Evolutionary conservation across 2,113 vertebrate genomes (phyloP).

Genomic region (Clarias batrachus): DNA sequence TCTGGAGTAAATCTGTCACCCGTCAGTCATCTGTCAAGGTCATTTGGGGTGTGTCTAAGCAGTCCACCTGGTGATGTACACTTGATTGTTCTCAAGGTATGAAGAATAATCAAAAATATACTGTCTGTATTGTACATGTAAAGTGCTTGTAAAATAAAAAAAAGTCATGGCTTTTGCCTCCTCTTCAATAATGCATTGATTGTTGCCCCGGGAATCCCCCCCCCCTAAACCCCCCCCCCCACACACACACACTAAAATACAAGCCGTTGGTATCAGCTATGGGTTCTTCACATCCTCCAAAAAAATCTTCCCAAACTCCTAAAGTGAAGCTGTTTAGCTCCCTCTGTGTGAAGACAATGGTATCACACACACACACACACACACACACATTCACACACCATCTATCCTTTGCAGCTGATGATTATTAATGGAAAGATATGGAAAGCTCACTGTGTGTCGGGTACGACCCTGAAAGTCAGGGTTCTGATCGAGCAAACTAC

Average conservation of each 20-base stretch:
- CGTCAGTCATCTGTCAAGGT: slow-evolving; percentile 22
- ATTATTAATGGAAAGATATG: background rate
- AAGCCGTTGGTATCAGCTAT: background rate
- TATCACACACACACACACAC: slow-evolving; percentile 17
- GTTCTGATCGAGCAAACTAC: background rate
- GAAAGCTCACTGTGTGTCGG: background rate
- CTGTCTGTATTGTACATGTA: no score
- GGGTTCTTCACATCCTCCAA: background rate
- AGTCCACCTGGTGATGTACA: background rate
- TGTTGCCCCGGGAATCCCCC: background rate
- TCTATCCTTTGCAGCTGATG: background rate
- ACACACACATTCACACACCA: no score
- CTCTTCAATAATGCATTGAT: background rate
- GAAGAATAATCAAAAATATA: background rate
- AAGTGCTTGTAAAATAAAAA: background rate
- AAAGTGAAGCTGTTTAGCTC: slow-evolving; percentile 40
- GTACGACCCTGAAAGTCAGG: background rate
- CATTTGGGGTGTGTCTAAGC: background rate
- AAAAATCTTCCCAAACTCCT: slow-evolving; percentile 5
- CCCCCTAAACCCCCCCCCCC: no score
- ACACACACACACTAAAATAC: no score
- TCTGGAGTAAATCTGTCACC: background rate
- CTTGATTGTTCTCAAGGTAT: background rate
- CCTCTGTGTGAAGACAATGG: slow-evolving; percentile 41
- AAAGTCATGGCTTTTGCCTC: background rate